phyloP scores from a whole-genome alignment of 2,113 vertebrate genomes.

The Lates calcarifer region DNA sequence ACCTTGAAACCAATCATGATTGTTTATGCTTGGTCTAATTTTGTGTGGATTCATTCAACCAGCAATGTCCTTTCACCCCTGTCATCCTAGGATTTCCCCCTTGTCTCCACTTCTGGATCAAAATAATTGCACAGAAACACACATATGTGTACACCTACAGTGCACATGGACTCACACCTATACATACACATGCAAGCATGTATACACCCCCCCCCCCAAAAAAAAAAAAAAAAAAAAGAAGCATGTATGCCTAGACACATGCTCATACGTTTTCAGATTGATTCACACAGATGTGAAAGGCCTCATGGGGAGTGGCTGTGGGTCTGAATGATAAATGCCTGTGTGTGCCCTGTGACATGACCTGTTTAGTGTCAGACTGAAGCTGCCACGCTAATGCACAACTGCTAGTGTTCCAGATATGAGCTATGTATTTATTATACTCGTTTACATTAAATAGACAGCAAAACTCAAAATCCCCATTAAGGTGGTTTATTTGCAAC shows the following conservation, averaged over 20 bases:
- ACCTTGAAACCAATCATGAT: conserved; percentile 80
- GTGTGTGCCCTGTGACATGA: conserved; percentile 45
- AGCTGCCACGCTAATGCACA: conserved; percentile 27
- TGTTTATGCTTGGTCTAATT: conserved; percentile 79
- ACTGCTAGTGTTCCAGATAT: not conserved
- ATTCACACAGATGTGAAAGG: conserved; percentile 44
- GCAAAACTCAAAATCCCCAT: not conserved
- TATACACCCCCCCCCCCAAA: too few relatives aligned
- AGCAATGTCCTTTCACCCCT: conserved; percentile 68
- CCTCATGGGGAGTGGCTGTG: conserved; percentile 36
- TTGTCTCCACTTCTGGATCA: conserved; percentile 30
- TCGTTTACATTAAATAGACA: not conserved
- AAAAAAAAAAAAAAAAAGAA: too few relatives aligned
- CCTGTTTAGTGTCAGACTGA: conserved; percentile 37
- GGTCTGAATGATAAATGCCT: conserved; percentile 64
- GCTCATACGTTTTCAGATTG: conserved; percentile 40
- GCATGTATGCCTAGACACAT: conserved; percentile 12
- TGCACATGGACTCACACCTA: not conserved
- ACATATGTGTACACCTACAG: not conserved
- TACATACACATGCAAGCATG: not conserved
- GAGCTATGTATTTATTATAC: not conserved
- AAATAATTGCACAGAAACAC: conserved; percentile 38
- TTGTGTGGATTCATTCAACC: conserved; percentile 69
- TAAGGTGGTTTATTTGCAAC: not conserved
- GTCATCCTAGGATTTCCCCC: conserved; percentile 43